Evolutionary conservation across 2,797 vertebrate genomes (phyloP).

Genomic region (Benthosema pterotum): DNA sequence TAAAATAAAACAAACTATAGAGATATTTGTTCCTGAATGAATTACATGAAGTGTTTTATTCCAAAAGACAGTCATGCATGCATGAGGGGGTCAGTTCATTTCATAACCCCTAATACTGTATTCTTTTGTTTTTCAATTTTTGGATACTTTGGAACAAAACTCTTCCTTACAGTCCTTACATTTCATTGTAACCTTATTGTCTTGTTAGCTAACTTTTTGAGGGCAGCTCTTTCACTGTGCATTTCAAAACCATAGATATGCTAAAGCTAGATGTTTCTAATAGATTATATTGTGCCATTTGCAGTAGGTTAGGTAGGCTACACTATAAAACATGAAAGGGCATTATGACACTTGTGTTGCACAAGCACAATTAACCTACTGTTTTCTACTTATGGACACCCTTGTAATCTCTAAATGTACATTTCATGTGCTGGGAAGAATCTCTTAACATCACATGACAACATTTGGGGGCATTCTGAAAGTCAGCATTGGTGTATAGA

Average conservation of each 20-base stretch:
- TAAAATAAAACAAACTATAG: too few relatives aligned
- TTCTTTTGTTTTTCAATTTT: too few relatives aligned
- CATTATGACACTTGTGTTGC: conserved; percentile 10
- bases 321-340: conserved; percentile 3
- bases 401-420: background rate
- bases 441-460: too few relatives aligned
- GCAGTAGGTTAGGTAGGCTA: background rate
- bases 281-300: conserved; percentile 10
- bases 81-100: too few relatives aligned
- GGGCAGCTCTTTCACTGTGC: conserved; percentile 17
- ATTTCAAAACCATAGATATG: background rate
- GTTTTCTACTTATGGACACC: conserved; percentile 2
- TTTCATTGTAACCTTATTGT: too few relatives aligned
- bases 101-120: too few relatives aligned
- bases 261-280: conserved; percentile 10
- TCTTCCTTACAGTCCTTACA: too few relatives aligned
- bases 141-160: too few relatives aligned
- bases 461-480: background rate
- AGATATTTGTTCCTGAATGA: too few relatives aligned
- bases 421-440: conserved; percentile 2
- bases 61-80: too few relatives aligned
- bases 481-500: background rate
- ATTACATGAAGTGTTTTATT: too few relatives aligned
- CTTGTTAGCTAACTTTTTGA: background rate
- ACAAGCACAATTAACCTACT: background rate